Conservation (phyloP, 2,113 vertebrate genomes). For the Gobius niger region DNA sequence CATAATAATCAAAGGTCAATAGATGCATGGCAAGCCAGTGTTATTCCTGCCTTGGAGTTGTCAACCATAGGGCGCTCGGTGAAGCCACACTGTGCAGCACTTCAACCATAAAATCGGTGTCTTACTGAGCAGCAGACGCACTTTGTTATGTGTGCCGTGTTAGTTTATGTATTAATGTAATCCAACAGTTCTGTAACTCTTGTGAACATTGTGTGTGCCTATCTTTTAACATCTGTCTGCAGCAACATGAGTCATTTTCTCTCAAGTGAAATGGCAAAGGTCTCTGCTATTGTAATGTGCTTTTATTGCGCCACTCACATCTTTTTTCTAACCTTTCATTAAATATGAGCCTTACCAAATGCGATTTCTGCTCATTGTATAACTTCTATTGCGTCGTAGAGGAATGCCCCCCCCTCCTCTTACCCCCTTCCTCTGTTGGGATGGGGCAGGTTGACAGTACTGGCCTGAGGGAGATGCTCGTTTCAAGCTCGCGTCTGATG, state of each 20-base stretch:
- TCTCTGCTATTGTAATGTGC: background rate
- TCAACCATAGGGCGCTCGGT: too few species aligned
- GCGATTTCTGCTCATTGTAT: slow-evolving; percentile 52
- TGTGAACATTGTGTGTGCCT: too few species aligned
- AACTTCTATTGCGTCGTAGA: slow-evolving; percentile 49
- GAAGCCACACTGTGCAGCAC: too few species aligned
- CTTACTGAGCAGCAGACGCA: too few species aligned
- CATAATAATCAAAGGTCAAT: too few species aligned
- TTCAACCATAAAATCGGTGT: too few species aligned
- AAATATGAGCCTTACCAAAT: slow-evolving; percentile 46
- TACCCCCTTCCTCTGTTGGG: slow-evolving; percentile 41
- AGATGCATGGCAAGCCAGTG: too few species aligned
- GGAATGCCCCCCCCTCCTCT: slow-evolving; percentile 41
- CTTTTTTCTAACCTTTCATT: background rate
- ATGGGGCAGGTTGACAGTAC: slow-evolving; percentile 61
- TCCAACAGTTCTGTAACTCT: too few species aligned
- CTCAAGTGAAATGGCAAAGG: background rate
- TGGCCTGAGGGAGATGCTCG: slow-evolving; percentile 58
- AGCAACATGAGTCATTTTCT: background rate
- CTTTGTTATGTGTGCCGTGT: too few species aligned
- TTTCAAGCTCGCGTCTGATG: slow-evolving; percentile 66
- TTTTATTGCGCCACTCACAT: background rate
- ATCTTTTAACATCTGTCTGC: too few species aligned
- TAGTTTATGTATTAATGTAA: too few species aligned
- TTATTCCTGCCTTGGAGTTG: too few species aligned